A percentile compares a stretch with the other conserved stretches of the same genome.
These are phyloP conservation scores for Heliothis virescens DNA, from an alignment of 1,140 invertebrate species.

Conservation along the genomic window DNA sequence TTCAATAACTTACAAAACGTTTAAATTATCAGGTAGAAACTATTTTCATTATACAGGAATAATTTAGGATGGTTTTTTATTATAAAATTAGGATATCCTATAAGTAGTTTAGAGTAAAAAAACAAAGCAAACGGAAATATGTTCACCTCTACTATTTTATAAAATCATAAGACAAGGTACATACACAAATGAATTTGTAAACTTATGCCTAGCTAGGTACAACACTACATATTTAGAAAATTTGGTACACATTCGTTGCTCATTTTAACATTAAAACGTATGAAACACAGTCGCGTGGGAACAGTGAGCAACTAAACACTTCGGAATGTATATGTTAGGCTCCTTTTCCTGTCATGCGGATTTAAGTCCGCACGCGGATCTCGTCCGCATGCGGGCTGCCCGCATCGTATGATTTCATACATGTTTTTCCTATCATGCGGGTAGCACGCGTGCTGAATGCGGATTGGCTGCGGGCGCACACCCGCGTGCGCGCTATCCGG, in stretches of 20 bases:
- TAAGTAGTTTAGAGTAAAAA: neutral
- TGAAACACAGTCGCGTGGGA: constrained; percentile 65
- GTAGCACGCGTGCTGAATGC: too few species aligned
- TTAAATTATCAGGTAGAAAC: constrained; percentile 43
- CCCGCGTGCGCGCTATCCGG: too few species aligned
- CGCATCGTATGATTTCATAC: too few species aligned
- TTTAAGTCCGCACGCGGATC: too few species aligned
- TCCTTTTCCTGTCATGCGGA: too few species aligned
- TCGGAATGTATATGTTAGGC: constrained; percentile 80
- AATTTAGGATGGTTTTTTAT: constrained; percentile 41
- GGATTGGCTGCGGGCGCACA: too few species aligned
- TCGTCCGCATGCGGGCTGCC: too few species aligned
- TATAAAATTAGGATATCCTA: constrained; percentile 11
- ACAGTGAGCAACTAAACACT: constrained; percentile 75
- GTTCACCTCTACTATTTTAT: constrained; percentile 31
- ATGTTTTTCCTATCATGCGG: too few species aligned
- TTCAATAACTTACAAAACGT: constrained; percentile 43
- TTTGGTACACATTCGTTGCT: constrained; percentile 86
- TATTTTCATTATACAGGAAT: constrained; percentile 17
- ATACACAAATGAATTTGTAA: constrained; percentile 60
- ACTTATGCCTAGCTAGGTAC: constrained; percentile 80
- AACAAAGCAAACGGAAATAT: constrained; percentile 12
- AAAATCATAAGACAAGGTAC: constrained; percentile 57
- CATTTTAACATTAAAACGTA: constrained; percentile 75
- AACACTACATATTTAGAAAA: constrained; percentile 79